Base-by-base conservation (phyloP, 2,888 invertebrate genomes). In the Dryococelus australis region DNA sequence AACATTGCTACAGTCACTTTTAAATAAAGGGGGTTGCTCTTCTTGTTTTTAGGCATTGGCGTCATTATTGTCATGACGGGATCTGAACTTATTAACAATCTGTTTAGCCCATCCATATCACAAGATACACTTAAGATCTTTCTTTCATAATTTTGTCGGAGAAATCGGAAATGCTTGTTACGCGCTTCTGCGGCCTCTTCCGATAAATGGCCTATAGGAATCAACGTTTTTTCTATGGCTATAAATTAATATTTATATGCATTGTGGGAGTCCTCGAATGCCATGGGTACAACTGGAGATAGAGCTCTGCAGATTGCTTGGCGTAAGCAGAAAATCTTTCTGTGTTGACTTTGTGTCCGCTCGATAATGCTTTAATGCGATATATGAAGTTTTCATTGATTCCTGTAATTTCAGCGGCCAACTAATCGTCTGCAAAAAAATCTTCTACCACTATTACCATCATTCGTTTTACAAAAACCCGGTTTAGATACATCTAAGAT, bases 351-450 rank as follows among this genome's bases (percentile, higher is more conserved):
- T 83, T 28, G 24, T 83, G 13, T 83, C 83, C 83, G 6, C 80
- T 26, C 26, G 80, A 80, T 13, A 80, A 13, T 13, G 43, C 83
- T 83, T 83, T 43, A 0, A 83, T 3, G 27, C 83, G 8, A 43
- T 20, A 83, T 26, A 83, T 83, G 1, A 83, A 0, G 9, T 12
- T 28, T 12, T 2, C 12, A 9, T 83, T 28, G 28, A 83, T 35
- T 12, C 83, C 83, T 83, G 83, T 83, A 35, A 83, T 83, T 28
- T 83, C 83, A 20, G 28, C 28, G 8, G 83, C 28, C 24, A 83
- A 83, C 16, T 27, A 10, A 20, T 27, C 0, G 28, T 10, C 83
- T 83, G 20, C 20, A 13, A 83, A 83, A 83, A 83, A 83, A 27
- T 20, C 43, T 28, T 28, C 83, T 83, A 83, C 83, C 8, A 0